Evolutionary conservation across 2,888 invertebrate species (phyloP), one percentile per base, ranked within the genome.

Genomic region (Trisateles emortualis): DNA sequence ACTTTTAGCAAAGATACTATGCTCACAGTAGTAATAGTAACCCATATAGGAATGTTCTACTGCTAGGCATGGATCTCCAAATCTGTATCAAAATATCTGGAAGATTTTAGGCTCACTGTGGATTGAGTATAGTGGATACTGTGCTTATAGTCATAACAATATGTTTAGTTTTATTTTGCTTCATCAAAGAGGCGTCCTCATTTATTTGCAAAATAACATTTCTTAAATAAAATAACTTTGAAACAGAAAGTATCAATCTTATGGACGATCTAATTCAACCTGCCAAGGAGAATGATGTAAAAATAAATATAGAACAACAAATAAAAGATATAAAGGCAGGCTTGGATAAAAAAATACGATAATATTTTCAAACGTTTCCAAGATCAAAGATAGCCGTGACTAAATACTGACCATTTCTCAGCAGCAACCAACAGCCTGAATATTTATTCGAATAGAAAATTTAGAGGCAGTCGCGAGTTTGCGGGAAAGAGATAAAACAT

Each of bases 391-490:
- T 69, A 69, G 5, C 47, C 16, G 30, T 54, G 57, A 57, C 57
- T 66, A 60, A 69, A 65, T 69, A 57, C 66, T 57, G 53, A 47
- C 52, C 65, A 69, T 67, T 61, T 49, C 52, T 67, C 58, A 65
- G 32, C 29, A 45, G 4, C 44, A 53, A 60, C 42, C 35, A 52
- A 50, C 38, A 40, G 46, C 10, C 40, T 47, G 66, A 60, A 66
- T 69, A 49, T 61, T 66, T 52, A 64, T 60, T 65, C 30, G 36
- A 33, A 63, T 64, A 63, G 53, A 59, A 66, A 45, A 68, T 52
- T 52, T 49, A 49, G 39, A 64, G 48, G 42, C 44, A 48, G 41
- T 53, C 29, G 53, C 17, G 50, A 63, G 63, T 54, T 60, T 43
- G 45, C 26, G 38, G 48, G 24, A 9, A 32, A 38, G 46, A 35